Percentiles rank a stretch among this genome's conserved stretches.
These are phyloP conservation scores for Pentalonia nigronervosa DNA, from an alignment of 1,140 invertebrate genomes.

Conservation along the genomic window DNA sequence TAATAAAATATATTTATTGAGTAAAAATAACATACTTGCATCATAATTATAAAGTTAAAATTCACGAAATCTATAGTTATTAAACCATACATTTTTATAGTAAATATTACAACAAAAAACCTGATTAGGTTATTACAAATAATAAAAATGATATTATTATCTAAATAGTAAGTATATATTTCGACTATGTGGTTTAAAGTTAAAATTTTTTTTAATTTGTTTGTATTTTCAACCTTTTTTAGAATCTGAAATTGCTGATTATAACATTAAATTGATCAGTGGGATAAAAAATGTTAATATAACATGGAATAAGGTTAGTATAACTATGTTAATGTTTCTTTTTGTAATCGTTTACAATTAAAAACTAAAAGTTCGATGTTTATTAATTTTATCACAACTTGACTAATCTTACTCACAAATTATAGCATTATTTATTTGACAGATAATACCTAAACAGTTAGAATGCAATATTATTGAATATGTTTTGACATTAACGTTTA, in stretches of 20 bases:
- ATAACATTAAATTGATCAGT: neutral
- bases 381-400: neutral
- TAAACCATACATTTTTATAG: no score
- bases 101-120: no score
- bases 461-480: conserved; percentile 14
- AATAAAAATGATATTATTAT: neutral
- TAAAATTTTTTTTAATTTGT: neutral
- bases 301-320: neutral
- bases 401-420: no score
- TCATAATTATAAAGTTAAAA: no score
- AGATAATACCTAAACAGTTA: neutral
- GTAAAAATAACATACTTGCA: no score
- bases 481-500: neutral
- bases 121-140: no score
- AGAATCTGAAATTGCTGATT: neutral
- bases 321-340: neutral
- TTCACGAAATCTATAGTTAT: no score
- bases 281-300: neutral
- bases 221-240: neutral
- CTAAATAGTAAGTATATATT: neutral
- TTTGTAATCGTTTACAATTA: neutral
- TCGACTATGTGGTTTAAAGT: neutral
- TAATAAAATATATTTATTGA: no score
- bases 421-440: neutral
- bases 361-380: neutral